A percentile compares a stretch with the other conserved stretches of the same genome.
These are phyloP conservation scores for Hyles euphorbiae DNA, from an alignment of 1,140 invertebrate species.

Conservation along the genomic window DNA sequence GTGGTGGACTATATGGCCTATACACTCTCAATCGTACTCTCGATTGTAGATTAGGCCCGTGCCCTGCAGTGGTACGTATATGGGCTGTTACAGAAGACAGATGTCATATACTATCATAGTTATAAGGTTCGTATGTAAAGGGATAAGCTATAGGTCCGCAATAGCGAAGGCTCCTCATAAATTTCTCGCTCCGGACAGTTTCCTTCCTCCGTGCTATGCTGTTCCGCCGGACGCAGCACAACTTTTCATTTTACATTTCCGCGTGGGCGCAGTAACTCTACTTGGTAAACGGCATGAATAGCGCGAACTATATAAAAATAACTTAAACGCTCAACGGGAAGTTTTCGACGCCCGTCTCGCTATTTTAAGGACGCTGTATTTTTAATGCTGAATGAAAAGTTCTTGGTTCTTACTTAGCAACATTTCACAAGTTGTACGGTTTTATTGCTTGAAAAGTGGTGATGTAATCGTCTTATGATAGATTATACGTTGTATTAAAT, in stretches of 20 bases:
- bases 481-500: too few relatives aligned
- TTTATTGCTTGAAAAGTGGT: not conserved
- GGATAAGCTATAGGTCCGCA: too few relatives aligned
- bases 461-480: too few relatives aligned
- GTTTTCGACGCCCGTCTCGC: not conserved
- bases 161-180: slow-evolving; percentile 21
- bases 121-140: too few relatives aligned
- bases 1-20: too few relatives aligned
- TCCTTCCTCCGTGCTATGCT: slow-evolving; percentile 20
- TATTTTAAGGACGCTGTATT: not conserved
- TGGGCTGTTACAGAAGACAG: too few relatives aligned
- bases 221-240: slow-evolving; percentile 6
- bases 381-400: not conserved
- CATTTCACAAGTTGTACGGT: not conserved
- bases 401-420: not conserved
- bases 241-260: slow-evolving; percentile 19
- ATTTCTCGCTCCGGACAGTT: slow-evolving; percentile 19
- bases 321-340: not conserved
- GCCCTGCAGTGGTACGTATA: too few relatives aligned
- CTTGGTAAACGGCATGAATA: slow-evolving; percentile 13
- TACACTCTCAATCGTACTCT: too few relatives aligned
- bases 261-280: slow-evolving; percentile 5
- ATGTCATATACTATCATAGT: too few relatives aligned
- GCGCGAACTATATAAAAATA: slow-evolving; percentile 7
- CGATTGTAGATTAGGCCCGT: too few relatives aligned